Evolutionary conservation across 2,888 invertebrate species (phyloP), one percentile per base, ranked within the genome.

Genomic region (Branchellion lobata): DNA sequence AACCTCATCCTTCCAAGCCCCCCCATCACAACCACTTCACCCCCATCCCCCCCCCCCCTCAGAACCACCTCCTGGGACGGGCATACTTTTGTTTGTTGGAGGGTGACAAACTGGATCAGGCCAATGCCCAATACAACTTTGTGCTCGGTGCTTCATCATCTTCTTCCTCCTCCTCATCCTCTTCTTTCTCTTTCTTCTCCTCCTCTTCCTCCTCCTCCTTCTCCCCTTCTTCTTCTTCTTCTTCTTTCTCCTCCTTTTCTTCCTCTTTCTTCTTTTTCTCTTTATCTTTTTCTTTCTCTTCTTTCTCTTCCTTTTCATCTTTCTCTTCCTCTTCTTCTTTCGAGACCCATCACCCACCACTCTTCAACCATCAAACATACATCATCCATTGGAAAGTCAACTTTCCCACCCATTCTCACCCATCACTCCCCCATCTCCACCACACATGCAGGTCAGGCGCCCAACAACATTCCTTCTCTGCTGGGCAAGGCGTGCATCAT

Each of bases 31-130:
- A 76, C 29, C 40, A 3, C 27, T 31, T 53, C 24, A 18, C 1
- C 57, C 27, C 3, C 40, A 27, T 14, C 61, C 61, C 5, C 61
- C 61, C 5, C 61, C 11, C 8, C 8, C 24, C 53, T 27, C 86
- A 93, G 92, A 96, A 96, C 88, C 99, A 99, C 91, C 91, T 99
- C 82, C 90, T 99, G 83, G 98, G 99, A 0, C 90, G 98, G 85
- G 99, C 99, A 1, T 99, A 97, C 87, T 99, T 98, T 87, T 99
- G 97, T 85, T 90, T 99, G 11, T 90, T 98, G 51, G 99, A 99
- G 90, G 97, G 97, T 0, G 97, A 98, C 86, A 98, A 98, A 90
- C 95, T 98, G 94, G 98, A 99, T 82, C 98, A 99, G 89, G 99
- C 99, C 0, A 98, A 99, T 90, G 95, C 97, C 0, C 99, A 99